These are phyloP conservation scores for Lampropteryx suffumata DNA, from an alignment of 2,888 invertebrate species.

Conservation along the genomic window DNA sequence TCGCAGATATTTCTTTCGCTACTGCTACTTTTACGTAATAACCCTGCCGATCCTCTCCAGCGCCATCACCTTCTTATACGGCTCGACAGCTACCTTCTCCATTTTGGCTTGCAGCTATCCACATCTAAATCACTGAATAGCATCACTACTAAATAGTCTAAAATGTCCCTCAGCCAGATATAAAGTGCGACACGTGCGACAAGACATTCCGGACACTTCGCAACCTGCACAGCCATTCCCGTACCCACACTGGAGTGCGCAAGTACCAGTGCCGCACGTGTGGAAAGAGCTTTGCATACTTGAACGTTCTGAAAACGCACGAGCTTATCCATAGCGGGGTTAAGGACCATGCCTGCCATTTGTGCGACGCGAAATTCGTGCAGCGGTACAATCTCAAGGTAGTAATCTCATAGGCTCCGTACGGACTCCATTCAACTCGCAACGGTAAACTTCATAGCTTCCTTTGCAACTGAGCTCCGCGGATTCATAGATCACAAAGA, in stretches of 20 bases:
- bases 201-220: slow-evolving; percentile 80
- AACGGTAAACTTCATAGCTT: no score
- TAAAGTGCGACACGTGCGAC: slow-evolving; percentile 72
- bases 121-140: no score
- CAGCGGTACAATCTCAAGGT: slow-evolving; percentile 76
- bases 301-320: slow-evolving; percentile 87
- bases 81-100: no score
- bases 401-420: no score
- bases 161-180: slow-evolving; percentile 65
- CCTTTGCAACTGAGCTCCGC: no score
- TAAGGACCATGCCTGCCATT: slow-evolving; percentile 86
- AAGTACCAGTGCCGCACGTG: slow-evolving; percentile 84
- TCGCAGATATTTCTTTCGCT: no score
- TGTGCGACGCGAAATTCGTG: slow-evolving; percentile 84
- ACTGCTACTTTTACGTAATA: no score
- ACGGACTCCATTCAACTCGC: no score
- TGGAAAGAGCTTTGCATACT: slow-evolving; percentile 85
- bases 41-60: no score
- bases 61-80: no score
- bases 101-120: no score
- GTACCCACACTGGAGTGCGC: slow-evolving; percentile 82
- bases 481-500: no score
- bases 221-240: slow-evolving; percentile 83
- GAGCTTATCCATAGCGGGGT: slow-evolving; percentile 87
- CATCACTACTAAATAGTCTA: not conserved